Evolutionary conservation across 37 sponge, comb jelly and placozoan species (phyloP).

Genomic region (Spongia lamella): DNA sequence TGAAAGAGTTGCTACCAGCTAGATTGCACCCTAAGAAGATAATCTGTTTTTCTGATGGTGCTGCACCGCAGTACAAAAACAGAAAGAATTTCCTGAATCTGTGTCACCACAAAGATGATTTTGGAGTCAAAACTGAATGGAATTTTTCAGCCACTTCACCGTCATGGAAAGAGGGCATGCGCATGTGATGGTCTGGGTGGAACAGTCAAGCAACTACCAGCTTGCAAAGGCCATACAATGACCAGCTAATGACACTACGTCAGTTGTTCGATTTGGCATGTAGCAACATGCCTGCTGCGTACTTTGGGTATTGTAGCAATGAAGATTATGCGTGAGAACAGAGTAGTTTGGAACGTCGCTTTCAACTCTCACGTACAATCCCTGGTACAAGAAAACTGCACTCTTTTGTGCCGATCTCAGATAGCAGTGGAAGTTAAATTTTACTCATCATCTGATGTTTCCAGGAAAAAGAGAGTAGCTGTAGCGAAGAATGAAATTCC

Average conservation of each 20-base stretch:
- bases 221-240: no score
- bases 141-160: slow-evolving; percentile 56
- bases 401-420: no score
- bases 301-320: no score
- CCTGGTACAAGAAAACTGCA: slow-evolving; percentile 9
- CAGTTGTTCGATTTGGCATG: slow-evolving; percentile 37
- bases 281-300: slow-evolving; percentile 10
- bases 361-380: no score
- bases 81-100: slow-evolving; percentile 48
- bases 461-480: no score
- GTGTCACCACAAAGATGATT: slow-evolving; percentile 50
- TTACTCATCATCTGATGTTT: no score
- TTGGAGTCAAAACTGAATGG: slow-evolving; percentile 50
- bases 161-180: slow-evolving; percentile 67
- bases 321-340: slow-evolving; percentile 3
- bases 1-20: slow-evolving; percentile 16
- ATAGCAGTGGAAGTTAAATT: no score
- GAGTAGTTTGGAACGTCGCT: no score
- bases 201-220: slow-evolving; percentile 49
- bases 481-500: no score
- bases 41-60: slow-evolving; percentile 61
- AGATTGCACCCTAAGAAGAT: slow-evolving; percentile 31
- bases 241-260: slow-evolving; percentile 54
- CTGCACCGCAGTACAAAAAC: slow-evolving; percentile 56
- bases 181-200: slow-evolving; percentile 66